These are phyloP conservation scores for Drosophila teissieri DNA, from an alignment of 1,140 invertebrate genomes.

Conservation along the genomic window DNA sequence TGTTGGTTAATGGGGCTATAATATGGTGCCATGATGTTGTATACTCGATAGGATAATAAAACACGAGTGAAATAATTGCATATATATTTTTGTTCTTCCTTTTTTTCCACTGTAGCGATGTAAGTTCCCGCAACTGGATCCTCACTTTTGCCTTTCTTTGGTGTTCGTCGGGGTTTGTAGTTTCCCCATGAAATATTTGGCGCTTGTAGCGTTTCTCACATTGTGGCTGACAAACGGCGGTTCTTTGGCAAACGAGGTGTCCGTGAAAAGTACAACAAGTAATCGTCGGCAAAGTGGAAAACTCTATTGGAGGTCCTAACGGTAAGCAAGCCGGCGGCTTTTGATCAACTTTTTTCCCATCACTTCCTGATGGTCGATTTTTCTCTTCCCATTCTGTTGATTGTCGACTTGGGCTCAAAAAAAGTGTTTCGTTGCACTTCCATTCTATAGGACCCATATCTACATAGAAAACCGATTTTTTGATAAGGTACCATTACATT, in stretches of 20 bases:
- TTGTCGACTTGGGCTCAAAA: conserved; percentile 1
- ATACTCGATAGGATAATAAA: too few species aligned
- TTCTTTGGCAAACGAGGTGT: conserved; percentile 7
- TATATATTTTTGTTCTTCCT: not conserved
- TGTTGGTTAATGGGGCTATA: too few species aligned
- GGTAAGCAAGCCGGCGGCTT: conserved; percentile 49
- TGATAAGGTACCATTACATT: too few species aligned
- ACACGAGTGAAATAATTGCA: not conserved
- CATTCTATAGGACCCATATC: too few species aligned
- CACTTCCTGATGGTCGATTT: conserved; percentile 3
- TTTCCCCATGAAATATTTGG: conserved; percentile 75
- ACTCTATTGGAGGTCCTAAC: conserved; percentile 34
- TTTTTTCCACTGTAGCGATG: conserved; percentile 1
- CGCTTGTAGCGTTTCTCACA: conserved; percentile 71
- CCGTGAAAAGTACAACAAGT: conserved; percentile 8
- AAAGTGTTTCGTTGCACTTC: not conserved
- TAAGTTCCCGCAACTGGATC: not conserved
- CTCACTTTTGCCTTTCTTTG: conserved; percentile 13
- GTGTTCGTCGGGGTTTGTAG: conserved; percentile 29
- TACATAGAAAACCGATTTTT: too few species aligned
- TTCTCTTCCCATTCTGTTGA: not conserved
- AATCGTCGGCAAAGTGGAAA: conserved; percentile 41
- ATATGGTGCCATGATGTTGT: too few species aligned
- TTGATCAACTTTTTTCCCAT: conserved; percentile 20
- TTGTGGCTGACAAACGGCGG: conserved; percentile 46